Base-by-base conservation (phyloP, 2,113 vertebrate species). In the Motacilla tschutschensis region DNA sequence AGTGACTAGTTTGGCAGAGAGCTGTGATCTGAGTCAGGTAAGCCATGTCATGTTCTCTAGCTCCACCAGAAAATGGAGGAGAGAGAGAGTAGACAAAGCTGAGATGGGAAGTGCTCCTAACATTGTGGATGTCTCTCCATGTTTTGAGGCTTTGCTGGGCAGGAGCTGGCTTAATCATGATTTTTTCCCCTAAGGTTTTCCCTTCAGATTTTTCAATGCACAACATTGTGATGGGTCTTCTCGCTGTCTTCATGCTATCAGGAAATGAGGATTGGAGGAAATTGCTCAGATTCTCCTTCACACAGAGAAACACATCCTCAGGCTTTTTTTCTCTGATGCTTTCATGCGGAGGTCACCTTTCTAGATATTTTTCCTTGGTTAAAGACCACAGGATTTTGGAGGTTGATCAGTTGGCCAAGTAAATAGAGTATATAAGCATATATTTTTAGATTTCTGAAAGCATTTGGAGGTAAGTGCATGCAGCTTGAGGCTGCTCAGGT, bases 31-130 rank as follows among this genome's bases (percentile, higher is more conserved):
- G 97, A 98, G 98, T 98, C 98, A 99, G 98, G 98, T 99, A 97
- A 97, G 96, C 96, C 94, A 93, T 97, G 94, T 97, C 97, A 98
- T 98, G 97, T 96, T 97, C 96, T 97, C 96, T 97, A 97, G 98
- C 98, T 99, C 97, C 98, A 98, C 97, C 98, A 98, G 98, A 99
- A 99, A 99, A 99, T 99, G 99, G 99, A 99, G 98, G 98, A 94
- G 95, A 95, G 96, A 91, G 93, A 98, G 98, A 97, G 96, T 96
- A 98, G 97, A 97, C 97, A 97, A 98, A 97, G 96, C 97, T 97
- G 95, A 96, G 96, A 97, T 96, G 96, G 95, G 96, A 97, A 97
- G 92, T 97, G 96, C 96, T 97, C 95, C 95, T 95, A 94, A 95
- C 95, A 95, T 96, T 89, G 96, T 97, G 96, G 95, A 96, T 95